These are phyloP conservation scores for Pyrgilauda ruficollis DNA, from an alignment of 2,113 vertebrate genomes.

Conservation along the genomic window DNA sequence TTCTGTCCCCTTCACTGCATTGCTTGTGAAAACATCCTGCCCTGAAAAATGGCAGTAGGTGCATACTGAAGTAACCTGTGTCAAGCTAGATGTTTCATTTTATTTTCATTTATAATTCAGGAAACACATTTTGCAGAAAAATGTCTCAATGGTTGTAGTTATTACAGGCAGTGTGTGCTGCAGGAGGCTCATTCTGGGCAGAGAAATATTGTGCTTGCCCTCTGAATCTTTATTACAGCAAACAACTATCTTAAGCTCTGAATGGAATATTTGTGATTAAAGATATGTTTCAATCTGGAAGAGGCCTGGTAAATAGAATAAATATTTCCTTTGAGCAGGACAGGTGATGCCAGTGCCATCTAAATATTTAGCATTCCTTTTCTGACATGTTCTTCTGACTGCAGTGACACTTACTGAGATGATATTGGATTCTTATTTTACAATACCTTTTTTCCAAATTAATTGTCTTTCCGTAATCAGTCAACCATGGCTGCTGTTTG, in stretches of 20 bases:
- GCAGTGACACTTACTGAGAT: constrained; percentile 66
- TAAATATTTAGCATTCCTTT: constrained; percentile 13
- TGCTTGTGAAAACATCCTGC: neutral
- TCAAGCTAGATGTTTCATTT: constrained; percentile 35
- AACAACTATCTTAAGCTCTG: neutral
- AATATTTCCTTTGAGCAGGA: neutral
- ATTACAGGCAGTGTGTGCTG: neutral
- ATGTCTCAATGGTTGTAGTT: neutral
- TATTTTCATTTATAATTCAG: constrained; percentile 53
- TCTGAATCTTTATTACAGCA: neutral
- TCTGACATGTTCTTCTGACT: constrained; percentile 35
- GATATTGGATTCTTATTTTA: constrained; percentile 38
- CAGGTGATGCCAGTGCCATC: neutral
- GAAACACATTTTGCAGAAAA: constrained; percentile 3
- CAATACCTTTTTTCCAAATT: constrained; percentile 52
- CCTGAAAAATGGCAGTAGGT: neutral
- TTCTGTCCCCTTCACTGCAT: neutral
- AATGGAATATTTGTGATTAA: constrained; percentile 4
- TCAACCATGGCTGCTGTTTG: constrained; percentile 38
- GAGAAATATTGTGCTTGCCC: neutral
- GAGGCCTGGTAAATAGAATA: neutral
- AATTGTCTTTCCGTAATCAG: constrained; percentile 58
- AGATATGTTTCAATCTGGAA: neutral
- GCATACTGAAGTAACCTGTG: neutral
- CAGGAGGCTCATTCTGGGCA: neutral